Percentiles rank a stretch among this genome's conserved stretches.
phyloP scores from a whole-genome alignment of 2,113 vertebrate genomes.

The Oceanites oceanicus region DNA sequence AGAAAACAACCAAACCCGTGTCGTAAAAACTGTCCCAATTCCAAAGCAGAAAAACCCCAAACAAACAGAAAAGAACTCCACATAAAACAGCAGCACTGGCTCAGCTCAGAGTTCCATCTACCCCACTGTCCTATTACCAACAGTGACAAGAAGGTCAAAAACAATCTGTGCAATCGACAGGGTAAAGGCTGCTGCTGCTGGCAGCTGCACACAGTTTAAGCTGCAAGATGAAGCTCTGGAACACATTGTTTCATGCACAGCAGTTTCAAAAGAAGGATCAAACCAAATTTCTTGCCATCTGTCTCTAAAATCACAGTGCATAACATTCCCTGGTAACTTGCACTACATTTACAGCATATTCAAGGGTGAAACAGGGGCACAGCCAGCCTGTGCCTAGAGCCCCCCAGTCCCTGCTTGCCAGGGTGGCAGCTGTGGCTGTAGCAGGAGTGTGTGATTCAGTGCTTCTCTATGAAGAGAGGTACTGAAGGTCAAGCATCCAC shows the following conservation, averaged over 20 bases:
- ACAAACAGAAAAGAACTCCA: background rate
- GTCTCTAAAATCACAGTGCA: background rate
- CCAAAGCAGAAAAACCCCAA: background rate
- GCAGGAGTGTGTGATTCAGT: background rate
- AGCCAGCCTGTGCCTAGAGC: background rate
- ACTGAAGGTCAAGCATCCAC: background rate
- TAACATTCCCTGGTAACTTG: background rate
- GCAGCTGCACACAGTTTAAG: background rate
- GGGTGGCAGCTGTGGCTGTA: background rate
- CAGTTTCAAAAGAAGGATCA: background rate
- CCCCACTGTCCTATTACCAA: background rate
- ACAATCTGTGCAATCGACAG: fast-evolving
- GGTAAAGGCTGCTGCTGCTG: background rate
- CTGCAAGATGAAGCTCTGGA: background rate
- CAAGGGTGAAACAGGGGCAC: background rate
- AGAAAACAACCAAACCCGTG: fast-evolving
- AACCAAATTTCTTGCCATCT: background rate
- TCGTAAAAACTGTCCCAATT: background rate
- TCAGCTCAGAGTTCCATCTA: background rate
- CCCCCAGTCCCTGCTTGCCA: background rate
- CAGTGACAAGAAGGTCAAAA: background rate
- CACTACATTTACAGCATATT: background rate
- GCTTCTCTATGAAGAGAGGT: background rate
- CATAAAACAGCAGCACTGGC: background rate
- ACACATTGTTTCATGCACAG: background rate